A percentile compares a stretch with the other conserved stretches of the same genome.
phyloP scores from a whole-genome alignment of 2,888 invertebrate species.

The Ophraella communa region DNA sequence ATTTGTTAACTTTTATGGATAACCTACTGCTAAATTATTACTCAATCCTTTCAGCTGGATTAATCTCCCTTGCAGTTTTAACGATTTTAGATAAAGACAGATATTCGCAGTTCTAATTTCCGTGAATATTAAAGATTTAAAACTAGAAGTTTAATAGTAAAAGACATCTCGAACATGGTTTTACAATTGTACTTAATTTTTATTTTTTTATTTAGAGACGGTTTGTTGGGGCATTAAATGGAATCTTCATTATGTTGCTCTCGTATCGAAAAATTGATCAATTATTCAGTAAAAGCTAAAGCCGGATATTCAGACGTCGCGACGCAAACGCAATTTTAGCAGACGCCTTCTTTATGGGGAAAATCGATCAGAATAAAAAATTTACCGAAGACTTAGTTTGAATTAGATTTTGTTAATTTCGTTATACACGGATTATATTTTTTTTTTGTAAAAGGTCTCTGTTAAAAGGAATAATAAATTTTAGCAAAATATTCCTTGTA shows the following conservation, averaged over 20 bases:
- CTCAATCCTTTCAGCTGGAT: too few species aligned
- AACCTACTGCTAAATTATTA: too few species aligned
- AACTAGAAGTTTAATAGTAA: too few species aligned
- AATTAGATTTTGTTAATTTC: neutral
- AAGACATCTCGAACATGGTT: too few species aligned
- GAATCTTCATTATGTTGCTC: neutral
- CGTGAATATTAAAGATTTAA: too few species aligned
- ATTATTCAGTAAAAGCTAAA: neutral
- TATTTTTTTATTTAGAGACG: neutral
- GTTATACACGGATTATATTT: neutral
- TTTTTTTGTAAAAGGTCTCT: neutral
- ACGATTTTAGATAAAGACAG: too few species aligned
- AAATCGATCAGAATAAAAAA: neutral
- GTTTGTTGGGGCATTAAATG: neutral
- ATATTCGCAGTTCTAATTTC: too few species aligned
- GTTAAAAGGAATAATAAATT: too few species aligned
- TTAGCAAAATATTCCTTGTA: too few species aligned
- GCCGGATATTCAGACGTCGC: neutral
- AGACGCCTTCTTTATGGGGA: constrained; percentile 1
- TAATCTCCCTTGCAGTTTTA: too few species aligned
- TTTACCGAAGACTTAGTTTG: neutral
- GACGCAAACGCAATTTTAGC: constrained; percentile 4
- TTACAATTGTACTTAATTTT: neutral
- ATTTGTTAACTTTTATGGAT: too few species aligned
- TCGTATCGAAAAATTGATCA: neutral